A percentile compares a stretch with the other conserved stretches of the same genome.
Conservation (phyloP, 2,888 invertebrate genomes). For the Meandrusa payeni region DNA sequence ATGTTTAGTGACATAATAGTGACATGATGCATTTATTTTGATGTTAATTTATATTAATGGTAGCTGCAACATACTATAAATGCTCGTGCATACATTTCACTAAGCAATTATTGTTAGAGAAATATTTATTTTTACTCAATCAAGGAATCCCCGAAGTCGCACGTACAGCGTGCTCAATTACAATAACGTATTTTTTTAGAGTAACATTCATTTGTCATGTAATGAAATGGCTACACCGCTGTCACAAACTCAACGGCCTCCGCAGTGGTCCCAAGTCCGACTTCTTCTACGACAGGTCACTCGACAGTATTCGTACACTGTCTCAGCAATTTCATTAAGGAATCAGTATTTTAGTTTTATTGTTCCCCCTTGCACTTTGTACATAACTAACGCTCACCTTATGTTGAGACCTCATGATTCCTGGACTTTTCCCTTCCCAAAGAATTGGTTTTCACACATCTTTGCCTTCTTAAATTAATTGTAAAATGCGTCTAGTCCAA, state of each 20-base stretch:
- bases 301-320: conserved; percentile 65
- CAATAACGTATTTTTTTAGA: conserved; percentile 56
- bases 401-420: conserved; percentile 44
- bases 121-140: conserved; percentile 66
- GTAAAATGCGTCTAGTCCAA: conserved; percentile 78
- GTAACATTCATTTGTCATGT: conserved; percentile 52
- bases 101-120: conserved; percentile 69
- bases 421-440: conserved; percentile 40
- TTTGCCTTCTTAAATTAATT: conserved; percentile 77
- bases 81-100: conserved; percentile 70
- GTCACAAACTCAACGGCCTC: conserved; percentile 33
- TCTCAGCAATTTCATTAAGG: conserved; percentile 44
- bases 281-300: conserved; percentile 55
- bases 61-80: conserved; percentile 75
- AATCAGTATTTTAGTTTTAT: conserved; percentile 74
- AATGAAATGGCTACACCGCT: conserved; percentile 47
- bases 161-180: conserved; percentile 52
- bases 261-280: conserved; percentile 67
- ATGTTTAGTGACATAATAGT: conserved; percentile 76
- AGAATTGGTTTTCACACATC: conserved; percentile 72
- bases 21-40: conserved; percentile 80
- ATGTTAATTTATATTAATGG: conserved; percentile 78
- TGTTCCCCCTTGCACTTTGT: conserved; percentile 57
- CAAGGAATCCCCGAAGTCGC: conserved; percentile 38
- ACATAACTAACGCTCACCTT: conserved; percentile 53